Evolutionary conservation across 2,888 invertebrate species (phyloP).

Genomic region (Dioctria linearis): DNA sequence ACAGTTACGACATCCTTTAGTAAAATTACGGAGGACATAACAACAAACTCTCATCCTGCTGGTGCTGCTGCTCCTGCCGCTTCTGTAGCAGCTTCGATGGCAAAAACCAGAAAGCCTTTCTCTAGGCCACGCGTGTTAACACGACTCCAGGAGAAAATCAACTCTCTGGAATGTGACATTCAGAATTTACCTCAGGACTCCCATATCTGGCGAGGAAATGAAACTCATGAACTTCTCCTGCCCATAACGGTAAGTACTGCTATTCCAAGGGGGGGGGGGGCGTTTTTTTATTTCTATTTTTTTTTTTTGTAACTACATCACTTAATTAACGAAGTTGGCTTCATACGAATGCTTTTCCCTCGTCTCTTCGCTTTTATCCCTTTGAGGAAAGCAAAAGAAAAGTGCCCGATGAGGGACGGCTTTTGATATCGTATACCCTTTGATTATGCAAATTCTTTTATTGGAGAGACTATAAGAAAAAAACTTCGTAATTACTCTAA

Average conservation of each 20-base stretch:
- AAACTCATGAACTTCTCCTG: slow-evolving; percentile 79
- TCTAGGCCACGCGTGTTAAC: slow-evolving; percentile 71
- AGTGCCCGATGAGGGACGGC: background rate
- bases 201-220: slow-evolving; percentile 80
- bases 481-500: background rate
- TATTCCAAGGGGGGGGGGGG: background rate
- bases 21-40: background rate
- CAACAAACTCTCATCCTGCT: slow-evolving; percentile 18
- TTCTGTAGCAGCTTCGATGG: background rate
- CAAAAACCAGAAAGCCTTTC: slow-evolving; percentile 56
- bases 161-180: slow-evolving; percentile 78
- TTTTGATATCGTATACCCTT: background rate
- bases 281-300: too few species aligned
- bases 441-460: background rate
- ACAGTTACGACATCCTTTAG: background rate
- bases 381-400: background rate
- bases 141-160: slow-evolving; percentile 77
- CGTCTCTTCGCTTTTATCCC: background rate
- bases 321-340: slow-evolving; percentile 28
- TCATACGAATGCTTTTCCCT: background rate
- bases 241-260: slow-evolving; percentile 76
- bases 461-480: slow-evolving; percentile 3
- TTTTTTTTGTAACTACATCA: slow-evolving; percentile 24
- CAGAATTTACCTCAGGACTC: slow-evolving; percentile 78
- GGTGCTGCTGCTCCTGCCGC: too few species aligned